Conservation (phyloP, 2,113 vertebrate species). For the Bambusicola thoracicus region DNA sequence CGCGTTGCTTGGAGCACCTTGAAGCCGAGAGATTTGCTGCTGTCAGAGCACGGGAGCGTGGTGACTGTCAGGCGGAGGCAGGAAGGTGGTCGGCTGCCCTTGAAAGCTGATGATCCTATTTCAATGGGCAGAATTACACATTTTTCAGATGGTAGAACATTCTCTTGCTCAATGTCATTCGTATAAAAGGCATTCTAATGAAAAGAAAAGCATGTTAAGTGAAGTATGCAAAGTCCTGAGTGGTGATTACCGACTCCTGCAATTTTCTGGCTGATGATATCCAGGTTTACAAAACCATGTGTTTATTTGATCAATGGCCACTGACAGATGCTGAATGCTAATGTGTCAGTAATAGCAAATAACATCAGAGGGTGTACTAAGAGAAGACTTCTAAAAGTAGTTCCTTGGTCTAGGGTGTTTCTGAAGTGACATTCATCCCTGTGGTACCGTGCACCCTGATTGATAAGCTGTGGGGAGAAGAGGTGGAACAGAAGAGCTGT, state of each 20-base stretch:
- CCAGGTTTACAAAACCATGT: not conserved
- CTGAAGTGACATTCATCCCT: fast-evolving
- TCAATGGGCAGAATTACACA: not conserved
- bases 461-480: not conserved
- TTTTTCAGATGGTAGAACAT: constrained; percentile 6
- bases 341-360: not conserved
- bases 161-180: constrained; percentile 17
- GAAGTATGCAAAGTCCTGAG: constrained; percentile 1
- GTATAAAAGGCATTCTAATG: constrained; percentile 13
- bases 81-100: not conserved
- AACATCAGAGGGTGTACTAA: not conserved
- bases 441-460: not conserved
- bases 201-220: not conserved
- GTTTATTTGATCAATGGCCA: not conserved
- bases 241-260: not conserved
- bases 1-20: not conserved
- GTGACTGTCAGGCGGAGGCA: not conserved
- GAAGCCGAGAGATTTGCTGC: not conserved
- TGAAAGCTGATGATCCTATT: not conserved
- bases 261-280: not conserved
- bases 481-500: too few species aligned
- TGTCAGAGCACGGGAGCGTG: not conserved
- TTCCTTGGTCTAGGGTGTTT: not conserved
- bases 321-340: not conserved
- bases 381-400: fast-evolving